Evolutionary conservation across 2,888 invertebrate genomes (phyloP), one percentile per base, ranked within the genome.

Genomic region (Boloria euphrosyne): DNA sequence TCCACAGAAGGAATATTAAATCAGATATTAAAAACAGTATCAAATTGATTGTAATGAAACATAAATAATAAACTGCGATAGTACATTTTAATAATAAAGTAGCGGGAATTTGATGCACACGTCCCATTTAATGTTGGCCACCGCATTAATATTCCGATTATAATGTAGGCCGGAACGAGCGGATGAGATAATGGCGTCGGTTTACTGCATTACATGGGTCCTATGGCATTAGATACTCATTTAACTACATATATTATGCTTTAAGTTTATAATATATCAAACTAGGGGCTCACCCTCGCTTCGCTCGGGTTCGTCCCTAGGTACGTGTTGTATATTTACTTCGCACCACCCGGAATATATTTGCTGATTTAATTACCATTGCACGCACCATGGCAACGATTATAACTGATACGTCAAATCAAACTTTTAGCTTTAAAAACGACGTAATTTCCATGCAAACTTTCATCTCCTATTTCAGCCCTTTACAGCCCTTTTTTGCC

Each of bases 121-220:
- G 58, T 59, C 22, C 58, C 13, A 59, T 59, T 27, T 46, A 58
- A 58, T 58, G 31, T 47, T 16, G 47, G 47, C 27, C 58, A 58
- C 58, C 27, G n/a, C 57, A 57, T 57, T 57, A 57, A 57, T 57
- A 57, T 57, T 57, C 57, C 57, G 44, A 13, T 57, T 46, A 46
- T 57, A 57, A 57, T 57, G 46, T 46, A 57, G 46, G 57, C 57
- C 46, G 57, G 22, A 46, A 38, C 16, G 46, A 58, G 7, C 13
- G 46, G 27, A 6, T 47, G 27, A 46, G 27, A 27, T 31, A 59
- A 31, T 47, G 17, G 13, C 13, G 59, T 4, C 13, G 27, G 58
- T 59, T 59, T 59, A 59, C 59, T 47, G 47, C 49, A 49, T 59
- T 59, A 59, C 59, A 46, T n/a, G 44, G 22, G 44, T 57, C n/a